A percentile compares a stretch with the other conserved stretches of the same genome.
These are phyloP conservation scores for Mantis religiosa DNA, from an alignment of 2,888 invertebrate genomes.

Conservation along the genomic window DNA sequence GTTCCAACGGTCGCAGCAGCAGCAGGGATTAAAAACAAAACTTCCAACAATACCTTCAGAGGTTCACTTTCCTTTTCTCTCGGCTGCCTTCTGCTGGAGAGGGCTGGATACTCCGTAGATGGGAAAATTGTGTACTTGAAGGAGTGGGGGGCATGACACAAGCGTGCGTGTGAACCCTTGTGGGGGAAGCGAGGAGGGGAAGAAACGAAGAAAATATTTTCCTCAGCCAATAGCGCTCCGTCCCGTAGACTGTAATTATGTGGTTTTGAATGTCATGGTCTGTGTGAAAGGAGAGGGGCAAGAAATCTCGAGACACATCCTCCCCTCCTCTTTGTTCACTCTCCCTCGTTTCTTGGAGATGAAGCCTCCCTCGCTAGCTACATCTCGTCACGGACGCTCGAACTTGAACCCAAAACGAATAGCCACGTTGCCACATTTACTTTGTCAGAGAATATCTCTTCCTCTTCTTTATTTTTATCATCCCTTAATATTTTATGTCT, in stretches of 20 bases:
- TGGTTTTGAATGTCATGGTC: constrained; percentile 1
- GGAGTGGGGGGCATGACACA: not conserved
- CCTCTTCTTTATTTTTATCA: not conserved
- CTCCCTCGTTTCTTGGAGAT: not conserved
- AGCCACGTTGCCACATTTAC: not conserved
- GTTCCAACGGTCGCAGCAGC: not conserved
- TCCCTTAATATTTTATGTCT: not conserved
- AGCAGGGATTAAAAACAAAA: not conserved
- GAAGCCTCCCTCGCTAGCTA: not conserved
- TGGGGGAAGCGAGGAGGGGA: not conserved
- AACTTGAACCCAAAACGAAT: not conserved
- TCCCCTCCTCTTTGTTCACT: not conserved
- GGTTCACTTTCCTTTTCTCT: not conserved
- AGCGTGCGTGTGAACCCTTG: not conserved
- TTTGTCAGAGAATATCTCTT: not conserved
- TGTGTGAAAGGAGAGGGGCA: not conserved
- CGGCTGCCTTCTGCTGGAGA: not conserved
- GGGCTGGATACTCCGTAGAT: not conserved
- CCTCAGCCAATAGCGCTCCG: not conserved
- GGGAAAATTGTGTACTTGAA: not conserved
- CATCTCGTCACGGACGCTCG: not conserved
- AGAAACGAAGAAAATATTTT: not conserved
- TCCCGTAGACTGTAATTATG: not conserved
- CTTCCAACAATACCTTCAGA: not conserved
- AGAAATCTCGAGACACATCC: not conserved